Percentiles rank a stretch among this genome's conserved stretches.
Evolutionary conservation across 1,140 invertebrate species (phyloP).

Genomic region (Ptiloglossa arizonensis): DNA sequence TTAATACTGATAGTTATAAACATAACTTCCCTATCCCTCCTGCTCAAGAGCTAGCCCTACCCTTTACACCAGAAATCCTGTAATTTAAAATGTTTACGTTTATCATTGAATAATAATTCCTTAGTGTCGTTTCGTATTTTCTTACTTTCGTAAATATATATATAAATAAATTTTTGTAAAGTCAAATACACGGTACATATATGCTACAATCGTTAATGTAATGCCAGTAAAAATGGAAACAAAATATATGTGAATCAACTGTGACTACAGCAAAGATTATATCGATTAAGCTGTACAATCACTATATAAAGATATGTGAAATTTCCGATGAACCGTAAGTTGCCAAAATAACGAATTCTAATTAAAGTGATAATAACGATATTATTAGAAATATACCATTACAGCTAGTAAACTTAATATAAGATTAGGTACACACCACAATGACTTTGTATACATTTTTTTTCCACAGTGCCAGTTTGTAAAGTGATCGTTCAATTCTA

Average conservation of each 20-base stretch:
- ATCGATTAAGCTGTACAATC: conserved; percentile 48
- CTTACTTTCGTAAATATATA: conserved; percentile 81
- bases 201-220: conserved; percentile 70
- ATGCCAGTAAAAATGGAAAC: conserved; percentile 66
- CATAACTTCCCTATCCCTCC: conserved; percentile 69
- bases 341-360: conserved; percentile 79
- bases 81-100: conserved; percentile 78
- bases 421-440: conserved; percentile 63
- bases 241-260: conserved; percentile 75
- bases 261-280: conserved; percentile 42
- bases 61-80: conserved; percentile 54
- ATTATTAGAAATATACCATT: conserved; percentile 61
- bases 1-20: conserved; percentile 81
- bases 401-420: conserved; percentile 68
- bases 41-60: conserved; percentile 62
- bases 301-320: conserved; percentile 65
- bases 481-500: conserved; percentile 43
- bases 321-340: conserved; percentile 78
- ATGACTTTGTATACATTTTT: conserved; percentile 65
- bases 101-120: conserved; percentile 75
- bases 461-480: conserved; percentile 49
- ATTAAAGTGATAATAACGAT: conserved; percentile 71
- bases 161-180: conserved; percentile 80
- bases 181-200: conserved; percentile 67
- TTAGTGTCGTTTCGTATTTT: conserved; percentile 81